Conservation (phyloP, 2,888 invertebrate species). For the Seira sanloemensis region DNA sequence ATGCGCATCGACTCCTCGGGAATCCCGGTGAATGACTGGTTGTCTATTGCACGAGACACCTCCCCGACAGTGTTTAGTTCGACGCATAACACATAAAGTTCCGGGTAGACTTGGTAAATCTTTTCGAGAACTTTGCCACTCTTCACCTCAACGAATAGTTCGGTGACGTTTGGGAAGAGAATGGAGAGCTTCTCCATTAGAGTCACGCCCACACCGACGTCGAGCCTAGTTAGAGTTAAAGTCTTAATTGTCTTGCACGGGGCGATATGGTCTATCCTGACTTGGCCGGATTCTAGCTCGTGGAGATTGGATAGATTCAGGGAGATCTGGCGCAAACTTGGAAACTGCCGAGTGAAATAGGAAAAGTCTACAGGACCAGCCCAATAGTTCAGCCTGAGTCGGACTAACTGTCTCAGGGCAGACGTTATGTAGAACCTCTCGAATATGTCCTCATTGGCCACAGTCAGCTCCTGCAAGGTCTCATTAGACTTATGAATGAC, state of each 20-base stretch:
- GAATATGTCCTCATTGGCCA: conserved; percentile 42
- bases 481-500: conserved; percentile 43
- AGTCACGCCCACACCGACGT: conserved; percentile 17
- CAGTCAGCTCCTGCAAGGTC: conserved; percentile 29
- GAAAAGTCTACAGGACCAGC: conserved; percentile 56
- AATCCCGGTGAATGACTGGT: conserved; percentile 64
- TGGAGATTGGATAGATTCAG: conserved; percentile 49
- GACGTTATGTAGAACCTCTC: conserved; percentile 34
- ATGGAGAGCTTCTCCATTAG: conserved; percentile 41
- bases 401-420: not conserved
- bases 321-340: conserved; percentile 39
- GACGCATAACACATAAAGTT: conserved; percentile 43
- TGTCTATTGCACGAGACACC: not conserved
- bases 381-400: conserved; percentile 46
- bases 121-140: conserved; percentile 41
- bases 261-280: not conserved
- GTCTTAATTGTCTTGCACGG: conserved; percentile 36
- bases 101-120: conserved; percentile 56
- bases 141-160: conserved; percentile 56
- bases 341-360: conserved; percentile 34
- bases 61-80: conserved; percentile 18
- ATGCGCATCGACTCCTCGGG: conserved; percentile 31
- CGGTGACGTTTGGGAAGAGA: conserved; percentile 56
- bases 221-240: conserved; percentile 53
- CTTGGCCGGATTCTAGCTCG: conserved; percentile 12